Conservation (phyloP, 2,888 invertebrate species). For the Plutella xylostella region DNA sequence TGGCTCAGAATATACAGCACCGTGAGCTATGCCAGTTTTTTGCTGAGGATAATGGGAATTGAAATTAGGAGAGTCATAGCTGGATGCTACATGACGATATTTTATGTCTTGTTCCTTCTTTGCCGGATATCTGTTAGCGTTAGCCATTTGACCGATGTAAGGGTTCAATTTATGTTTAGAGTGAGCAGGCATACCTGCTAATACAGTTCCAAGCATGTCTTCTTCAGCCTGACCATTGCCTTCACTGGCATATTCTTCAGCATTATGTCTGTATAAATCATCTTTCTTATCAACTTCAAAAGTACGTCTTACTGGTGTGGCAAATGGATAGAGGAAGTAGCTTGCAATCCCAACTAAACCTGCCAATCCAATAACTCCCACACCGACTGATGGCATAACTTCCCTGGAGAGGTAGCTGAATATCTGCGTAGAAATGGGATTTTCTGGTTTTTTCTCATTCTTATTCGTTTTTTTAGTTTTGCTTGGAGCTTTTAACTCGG, state of each 20-base stretch:
- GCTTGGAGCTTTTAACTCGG: constrained; percentile 44
- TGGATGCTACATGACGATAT: constrained; percentile 51
- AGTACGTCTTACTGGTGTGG: constrained; percentile 73
- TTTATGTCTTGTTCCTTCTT: constrained; percentile 60
- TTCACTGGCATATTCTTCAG: constrained; percentile 74
- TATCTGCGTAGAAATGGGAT: constrained; percentile 78
- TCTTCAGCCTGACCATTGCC: constrained; percentile 80
- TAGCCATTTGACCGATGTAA: constrained; percentile 48
- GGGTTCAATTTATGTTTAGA: constrained; percentile 57
- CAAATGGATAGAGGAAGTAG: constrained; percentile 81
- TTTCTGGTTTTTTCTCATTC: constrained; percentile 52
- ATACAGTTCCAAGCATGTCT: constrained; percentile 80
- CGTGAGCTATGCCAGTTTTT: constrained; percentile 61
- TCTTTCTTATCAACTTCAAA: constrained; percentile 75
- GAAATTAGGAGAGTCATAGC: constrained; percentile 46
- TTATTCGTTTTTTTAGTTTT: constrained; percentile 55
- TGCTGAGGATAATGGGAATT: constrained; percentile 57
- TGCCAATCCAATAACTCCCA: constrained; percentile 80
- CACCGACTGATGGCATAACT: constrained; percentile 85
- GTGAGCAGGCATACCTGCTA: constrained; percentile 75
- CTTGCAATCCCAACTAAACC: constrained; percentile 81
- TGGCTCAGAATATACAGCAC: constrained; percentile 53
- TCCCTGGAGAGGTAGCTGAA: constrained; percentile 83
- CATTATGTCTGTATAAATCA: constrained; percentile 75
- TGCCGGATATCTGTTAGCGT: constrained; percentile 44